These are phyloP conservation scores for Pleuronectes platessa DNA, from an alignment of 2,113 vertebrate species.

Conservation along the genomic window DNA sequence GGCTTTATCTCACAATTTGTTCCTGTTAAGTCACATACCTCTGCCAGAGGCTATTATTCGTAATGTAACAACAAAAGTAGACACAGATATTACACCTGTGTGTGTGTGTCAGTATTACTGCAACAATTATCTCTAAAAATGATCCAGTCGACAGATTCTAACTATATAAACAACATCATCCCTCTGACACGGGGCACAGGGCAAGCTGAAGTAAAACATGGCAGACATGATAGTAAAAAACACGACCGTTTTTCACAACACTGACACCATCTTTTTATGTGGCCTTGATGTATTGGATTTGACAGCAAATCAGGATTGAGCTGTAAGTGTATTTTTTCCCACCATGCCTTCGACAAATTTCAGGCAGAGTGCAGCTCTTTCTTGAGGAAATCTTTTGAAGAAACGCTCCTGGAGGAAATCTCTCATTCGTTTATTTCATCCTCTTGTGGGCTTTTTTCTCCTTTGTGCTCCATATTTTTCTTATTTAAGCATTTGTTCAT, in stretches of 20 bases:
- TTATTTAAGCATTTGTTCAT: slow-evolving; percentile 19
- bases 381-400: slow-evolving; percentile 41
- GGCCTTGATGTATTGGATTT: slow-evolving; percentile 63
- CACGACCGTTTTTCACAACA: slow-evolving; percentile 40
- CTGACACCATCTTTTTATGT: slow-evolving; percentile 51
- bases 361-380: slow-evolving; percentile 23
- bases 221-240: slow-evolving; percentile 34
- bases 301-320: slow-evolving; percentile 67
- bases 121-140: neutral
- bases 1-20: slow-evolving; percentile 24
- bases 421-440: slow-evolving; percentile 24
- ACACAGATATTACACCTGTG: neutral
- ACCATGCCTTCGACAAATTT: slow-evolving; percentile 29
- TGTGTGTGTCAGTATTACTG: slow-evolving; percentile 1
- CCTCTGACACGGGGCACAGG: slow-evolving; percentile 34
- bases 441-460: neutral
- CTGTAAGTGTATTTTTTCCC: slow-evolving; percentile 50
- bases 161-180: slow-evolving; percentile 42
- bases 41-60: slow-evolving; percentile 35
- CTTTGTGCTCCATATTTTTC: slow-evolving; percentile 9
- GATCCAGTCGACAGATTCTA: neutral
- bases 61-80: neutral
- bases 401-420: slow-evolving; percentile 35
- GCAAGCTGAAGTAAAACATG: slow-evolving; percentile 47
- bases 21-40: neutral